Base-by-base conservation (phyloP, 2,888 invertebrate species). In the Andricus curvator region DNA sequence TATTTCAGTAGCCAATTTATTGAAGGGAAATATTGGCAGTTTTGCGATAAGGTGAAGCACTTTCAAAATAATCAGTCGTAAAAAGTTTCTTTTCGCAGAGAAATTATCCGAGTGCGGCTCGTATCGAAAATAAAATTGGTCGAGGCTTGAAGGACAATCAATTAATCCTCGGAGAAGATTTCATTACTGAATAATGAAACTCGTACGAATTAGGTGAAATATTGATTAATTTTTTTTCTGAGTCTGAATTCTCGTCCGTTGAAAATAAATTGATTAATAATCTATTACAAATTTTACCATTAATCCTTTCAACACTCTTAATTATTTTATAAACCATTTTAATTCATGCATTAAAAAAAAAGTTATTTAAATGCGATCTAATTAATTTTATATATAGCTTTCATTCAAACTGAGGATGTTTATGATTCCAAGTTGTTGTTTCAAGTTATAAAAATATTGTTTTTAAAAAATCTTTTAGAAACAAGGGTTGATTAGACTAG, bases 1-100 rank as follows among this genome's bases (percentile, higher is more conserved):
- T 11, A 33, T 70, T 56, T 51, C 33, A 70, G 70, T 15, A 56
- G 70, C 51, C 33, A 70, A 70, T 70, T 70, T 56, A 70, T 51
- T 2, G 11, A 70, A 48, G 9, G n/a, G n/a, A 56, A 70, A n/a
- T 51, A 56, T 70, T 56, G 20, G 5, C 51, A 33, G 70, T 70
- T 70, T 70, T 70, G n/a, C 20, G 29, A 56, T 56, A 29, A 70
- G 51, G 51, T 51, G 56, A 56, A 70, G 51, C 25, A 51, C 33
- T 70, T 20, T 70, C 20, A 70, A 56, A 51, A 70, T 70, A 25
- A 17, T 70, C 29, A 51, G 48, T 48, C 20, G 33, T 70, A 25
- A 48, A 51, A 33, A 29, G 29, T 9, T 11, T 17, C 20, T 17
- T 33, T 33, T 56, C 29, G 29, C 1, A 25, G 51, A 70, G 33